Evolutionary conservation across 2,888 invertebrate species (phyloP).

Genomic region (Drosophila nigritarsus): DNA sequence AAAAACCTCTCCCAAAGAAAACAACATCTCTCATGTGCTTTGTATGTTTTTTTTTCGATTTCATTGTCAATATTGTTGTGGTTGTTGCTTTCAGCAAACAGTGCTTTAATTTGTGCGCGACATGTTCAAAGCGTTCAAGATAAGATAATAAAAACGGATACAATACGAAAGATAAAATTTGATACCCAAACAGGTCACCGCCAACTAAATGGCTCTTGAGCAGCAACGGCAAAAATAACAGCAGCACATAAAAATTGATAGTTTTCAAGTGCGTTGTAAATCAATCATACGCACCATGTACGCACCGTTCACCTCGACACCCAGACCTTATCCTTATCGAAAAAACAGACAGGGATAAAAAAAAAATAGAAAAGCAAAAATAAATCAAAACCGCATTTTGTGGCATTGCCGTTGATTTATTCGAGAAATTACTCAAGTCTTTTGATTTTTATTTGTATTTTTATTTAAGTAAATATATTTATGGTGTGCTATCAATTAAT

Average conservation of each 20-base stretch:
- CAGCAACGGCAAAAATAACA: constrained; percentile 4
- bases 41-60: constrained; percentile 15
- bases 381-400: constrained; percentile 1
- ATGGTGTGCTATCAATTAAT: constrained; percentile 41
- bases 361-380: constrained; percentile 1
- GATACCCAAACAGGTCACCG: constrained; percentile 51
- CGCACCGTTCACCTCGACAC: constrained; percentile 14
- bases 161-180: constrained; percentile 37
- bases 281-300: constrained; percentile 63
- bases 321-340: constrained; percentile 23
- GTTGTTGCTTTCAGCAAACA: constrained; percentile 51
- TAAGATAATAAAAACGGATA: constrained; percentile 56
- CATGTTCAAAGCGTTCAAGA: constrained; percentile 56
- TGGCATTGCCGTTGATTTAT: constrained; percentile 40
- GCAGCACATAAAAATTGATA: constrained; percentile 29
- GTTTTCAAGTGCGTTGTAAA: constrained; percentile 60
- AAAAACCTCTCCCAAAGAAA: constrained; percentile 18
- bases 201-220: constrained; percentile 8
- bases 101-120: constrained; percentile 69
- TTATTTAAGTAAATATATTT: constrained; percentile 16
- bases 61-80: constrained; percentile 6
- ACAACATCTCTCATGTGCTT: constrained; percentile 24
- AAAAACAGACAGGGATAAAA: constrained; percentile 21
- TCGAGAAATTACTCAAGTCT: constrained; percentile 24
- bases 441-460: constrained; percentile 32